Conservation (phyloP, 2,888 invertebrate genomes). For the Catocala sponsa region DNA sequence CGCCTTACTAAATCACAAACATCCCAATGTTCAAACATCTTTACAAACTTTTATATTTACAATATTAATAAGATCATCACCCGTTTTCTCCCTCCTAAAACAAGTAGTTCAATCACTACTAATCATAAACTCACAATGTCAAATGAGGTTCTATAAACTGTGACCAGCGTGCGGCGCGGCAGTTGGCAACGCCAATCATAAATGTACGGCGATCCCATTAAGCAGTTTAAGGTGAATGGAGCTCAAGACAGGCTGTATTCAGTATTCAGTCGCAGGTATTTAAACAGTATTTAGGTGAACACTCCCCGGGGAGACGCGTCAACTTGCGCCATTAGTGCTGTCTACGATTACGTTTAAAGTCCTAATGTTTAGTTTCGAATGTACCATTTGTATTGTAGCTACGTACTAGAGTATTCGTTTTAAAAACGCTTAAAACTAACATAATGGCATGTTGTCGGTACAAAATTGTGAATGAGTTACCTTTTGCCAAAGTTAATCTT, state of each 20-base stretch:
- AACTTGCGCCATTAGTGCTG: conserved; percentile 6
- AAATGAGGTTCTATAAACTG: too few species aligned
- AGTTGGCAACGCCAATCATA: conserved; percentile 14
- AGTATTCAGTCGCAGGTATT: conserved; percentile 11
- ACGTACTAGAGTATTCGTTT: background rate
- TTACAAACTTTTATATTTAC: background rate
- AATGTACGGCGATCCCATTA: conserved; percentile 13
- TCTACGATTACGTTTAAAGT: background rate
- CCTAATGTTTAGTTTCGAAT: background rate
- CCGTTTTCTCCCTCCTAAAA: too few species aligned
- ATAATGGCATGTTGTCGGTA: too few species aligned
- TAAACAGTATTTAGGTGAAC: conserved; percentile 5
- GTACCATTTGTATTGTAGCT: background rate
- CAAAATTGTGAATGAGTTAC: too few species aligned
- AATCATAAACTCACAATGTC: too few species aligned
- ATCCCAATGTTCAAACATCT: too few species aligned
- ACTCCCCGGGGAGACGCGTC: background rate
- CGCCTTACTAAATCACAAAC: too few species aligned
- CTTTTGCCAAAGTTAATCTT: too few species aligned
- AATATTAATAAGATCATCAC: too few species aligned
- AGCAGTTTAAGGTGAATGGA: conserved; percentile 13
- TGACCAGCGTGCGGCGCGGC: too few species aligned
- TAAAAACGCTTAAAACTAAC: too few species aligned
- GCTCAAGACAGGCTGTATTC: conserved; percentile 5
- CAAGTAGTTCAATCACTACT: too few species aligned